A percentile compares a stretch with the other conserved stretches of the same genome.
Conservation (phyloP, 2,888 invertebrate genomes). For the Lithosia quadra region DNA sequence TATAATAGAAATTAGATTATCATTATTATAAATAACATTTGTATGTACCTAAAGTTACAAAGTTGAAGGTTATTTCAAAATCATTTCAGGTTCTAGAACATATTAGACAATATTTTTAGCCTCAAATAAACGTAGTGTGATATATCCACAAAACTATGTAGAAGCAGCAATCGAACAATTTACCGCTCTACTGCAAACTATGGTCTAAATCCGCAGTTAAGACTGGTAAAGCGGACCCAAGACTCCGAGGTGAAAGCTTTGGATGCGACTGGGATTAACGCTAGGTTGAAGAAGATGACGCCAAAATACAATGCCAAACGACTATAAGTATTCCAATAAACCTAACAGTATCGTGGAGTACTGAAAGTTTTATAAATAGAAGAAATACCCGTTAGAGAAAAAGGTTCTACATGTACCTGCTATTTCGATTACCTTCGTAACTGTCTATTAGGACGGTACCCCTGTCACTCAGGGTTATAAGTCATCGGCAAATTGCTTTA, state of each 20-base stretch:
- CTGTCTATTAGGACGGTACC: constrained; percentile 2
- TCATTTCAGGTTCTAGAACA: neutral
- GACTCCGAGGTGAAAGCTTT: too few relatives aligned
- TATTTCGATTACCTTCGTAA: constrained; percentile 3
- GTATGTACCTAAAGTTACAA: neutral
- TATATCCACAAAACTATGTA: too few relatives aligned
- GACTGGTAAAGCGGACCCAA: too few relatives aligned
- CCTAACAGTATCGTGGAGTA: neutral
- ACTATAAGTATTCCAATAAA: too few relatives aligned
- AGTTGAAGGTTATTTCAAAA: neutral
- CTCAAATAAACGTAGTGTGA: neutral
- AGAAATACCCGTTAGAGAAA: neutral
- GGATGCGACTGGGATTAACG: too few relatives aligned
- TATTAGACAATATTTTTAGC: too few relatives aligned
- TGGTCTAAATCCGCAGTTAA: too few relatives aligned
- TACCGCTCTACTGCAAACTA: too few relatives aligned
- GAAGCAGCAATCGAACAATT: too few relatives aligned
- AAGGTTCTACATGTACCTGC: neutral
- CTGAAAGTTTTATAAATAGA: neutral
- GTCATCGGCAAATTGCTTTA: neutral
- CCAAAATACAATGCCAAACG: too few relatives aligned
- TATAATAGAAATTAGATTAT: neutral
- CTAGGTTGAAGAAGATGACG: too few relatives aligned
- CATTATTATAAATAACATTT: too few relatives aligned
- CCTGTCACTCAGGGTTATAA: neutral